phyloP scores from a whole-genome alignment of 2,113 vertebrate species.

The Numida meleagris region DNA sequence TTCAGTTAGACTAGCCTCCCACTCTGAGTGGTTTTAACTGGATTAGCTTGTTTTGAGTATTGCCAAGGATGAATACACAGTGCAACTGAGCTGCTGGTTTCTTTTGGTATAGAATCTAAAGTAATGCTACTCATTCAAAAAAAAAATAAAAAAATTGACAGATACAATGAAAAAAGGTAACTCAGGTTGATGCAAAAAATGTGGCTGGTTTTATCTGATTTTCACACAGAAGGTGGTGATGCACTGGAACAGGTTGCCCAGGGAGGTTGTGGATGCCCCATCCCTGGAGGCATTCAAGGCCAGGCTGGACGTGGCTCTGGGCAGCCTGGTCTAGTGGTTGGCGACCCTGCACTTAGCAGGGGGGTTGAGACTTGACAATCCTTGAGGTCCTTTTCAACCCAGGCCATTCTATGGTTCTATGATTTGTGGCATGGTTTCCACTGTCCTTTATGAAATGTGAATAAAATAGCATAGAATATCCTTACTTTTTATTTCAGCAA shows the following conservation, averaged over 20 bases:
- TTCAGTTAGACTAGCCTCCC: background rate
- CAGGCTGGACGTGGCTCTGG: no score
- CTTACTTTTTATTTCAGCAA: background rate
- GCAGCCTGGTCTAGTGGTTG: no score
- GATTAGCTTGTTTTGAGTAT: background rate
- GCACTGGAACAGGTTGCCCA: no score
- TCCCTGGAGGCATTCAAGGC: no score
- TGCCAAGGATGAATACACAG: background rate
- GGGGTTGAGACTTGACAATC: no score
- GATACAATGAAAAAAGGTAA: background rate
- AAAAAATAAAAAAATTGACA: background rate
- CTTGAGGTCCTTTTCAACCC: no score
- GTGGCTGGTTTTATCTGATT: no score
- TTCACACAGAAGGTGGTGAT: no score
- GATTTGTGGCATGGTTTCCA: background rate
- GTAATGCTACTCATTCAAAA: background rate
- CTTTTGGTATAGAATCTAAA: background rate
- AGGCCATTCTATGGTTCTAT: no score
- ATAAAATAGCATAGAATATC: background rate
- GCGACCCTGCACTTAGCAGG: no score
- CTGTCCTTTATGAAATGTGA: background rate
- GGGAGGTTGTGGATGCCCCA: no score
- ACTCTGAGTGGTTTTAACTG: fast-evolving
- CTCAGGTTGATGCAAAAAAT: background rate
- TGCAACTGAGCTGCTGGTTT: background rate